Base-by-base conservation (phyloP, 2,888 invertebrate species). In the Sesia apiformis region DNA sequence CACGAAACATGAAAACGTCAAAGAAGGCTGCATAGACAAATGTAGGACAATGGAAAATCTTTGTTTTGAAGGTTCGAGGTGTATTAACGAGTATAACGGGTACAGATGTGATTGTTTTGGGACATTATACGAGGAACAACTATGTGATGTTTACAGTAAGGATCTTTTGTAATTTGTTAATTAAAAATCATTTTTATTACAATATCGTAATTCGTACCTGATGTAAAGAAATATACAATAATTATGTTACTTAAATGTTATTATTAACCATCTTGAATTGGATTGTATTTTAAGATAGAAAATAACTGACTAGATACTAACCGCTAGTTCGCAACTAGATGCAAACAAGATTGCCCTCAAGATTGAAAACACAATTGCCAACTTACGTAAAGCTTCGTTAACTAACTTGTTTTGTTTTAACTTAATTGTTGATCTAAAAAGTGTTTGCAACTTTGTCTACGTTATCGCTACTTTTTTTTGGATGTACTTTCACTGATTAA, bases 21-120 rank as follows among this genome's bases (percentile, higher is more conserved):
- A 94, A 74, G 96, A 96, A 83, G 96, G 97, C 1, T 98, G 97
- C 78, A 92, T 93, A 56, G 93, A 97, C 78, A 95, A 94, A 74
- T 96, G 96, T 73, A 91, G 92, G 65, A 95, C 95, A 1, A 90
- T 92, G 64, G 94, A 95, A 67, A 96, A 97, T 81, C 91, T 96
- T 5, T 98, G 98, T 80, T 96, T 97, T 76, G 92, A 94, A 73
- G 95, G 96, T 46, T 96, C 96, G 40, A 92, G 92, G 59, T 98
- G 98, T 78, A 94, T 98, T 58, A 98, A 98, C 82, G 96, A 96
- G 74, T 98, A 97, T 80, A 95, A 96, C 67, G 93, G 94, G 56
- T 92, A 96, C 58, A 94, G 95, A 23, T 98, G 98, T 75, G 97
- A 98, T 76, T 98, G 98, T 78, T 98, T 97, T 72, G 97, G 96